These are phyloP conservation scores for Phymatocera aterrima DNA, from an alignment of 2,888 invertebrate genomes.

Conservation along the genomic window DNA sequence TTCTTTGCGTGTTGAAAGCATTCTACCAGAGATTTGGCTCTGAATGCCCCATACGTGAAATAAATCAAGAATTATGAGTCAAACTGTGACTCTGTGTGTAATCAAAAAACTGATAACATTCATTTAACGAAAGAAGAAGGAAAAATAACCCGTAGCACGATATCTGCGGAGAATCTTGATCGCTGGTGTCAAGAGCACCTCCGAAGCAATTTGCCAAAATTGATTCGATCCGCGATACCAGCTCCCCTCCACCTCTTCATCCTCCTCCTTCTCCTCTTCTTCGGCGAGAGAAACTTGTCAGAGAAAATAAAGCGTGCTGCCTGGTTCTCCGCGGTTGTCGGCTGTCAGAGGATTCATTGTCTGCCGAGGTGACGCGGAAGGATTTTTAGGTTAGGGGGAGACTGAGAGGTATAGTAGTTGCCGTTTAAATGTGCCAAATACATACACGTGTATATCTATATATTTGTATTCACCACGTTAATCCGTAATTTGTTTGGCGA, in stretches of 20 bases:
- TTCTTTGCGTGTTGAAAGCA: too few species aligned
- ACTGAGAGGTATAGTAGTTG: not conserved
- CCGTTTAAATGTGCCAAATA: not conserved
- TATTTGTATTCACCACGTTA: not conserved
- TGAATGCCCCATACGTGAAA: too few species aligned
- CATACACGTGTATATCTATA: not conserved
- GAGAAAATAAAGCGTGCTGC: not conserved
- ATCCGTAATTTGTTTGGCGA: not conserved
- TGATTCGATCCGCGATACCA: constrained; percentile 12
- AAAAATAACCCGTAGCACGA: too few species aligned
- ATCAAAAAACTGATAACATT: too few species aligned
- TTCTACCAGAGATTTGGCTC: too few species aligned
- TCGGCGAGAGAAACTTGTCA: not conserved
- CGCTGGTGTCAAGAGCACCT: too few species aligned
- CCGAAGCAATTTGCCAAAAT: constrained; percentile 19
- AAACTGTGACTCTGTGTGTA: too few species aligned
- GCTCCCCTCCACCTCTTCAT: not conserved
- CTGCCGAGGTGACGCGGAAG: constrained; percentile 11
- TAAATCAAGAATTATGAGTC: too few species aligned
- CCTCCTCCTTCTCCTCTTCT: not conserved
- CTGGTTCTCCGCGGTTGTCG: constrained; percentile 26
- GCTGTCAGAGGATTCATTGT: constrained; percentile 31
- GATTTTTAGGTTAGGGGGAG: not conserved
- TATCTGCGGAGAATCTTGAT: too few species aligned
- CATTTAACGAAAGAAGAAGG: too few species aligned